Evolutionary conservation across 2,888 invertebrate species (phyloP).

Genomic region (Drosophila suboccidentalis): DNA sequence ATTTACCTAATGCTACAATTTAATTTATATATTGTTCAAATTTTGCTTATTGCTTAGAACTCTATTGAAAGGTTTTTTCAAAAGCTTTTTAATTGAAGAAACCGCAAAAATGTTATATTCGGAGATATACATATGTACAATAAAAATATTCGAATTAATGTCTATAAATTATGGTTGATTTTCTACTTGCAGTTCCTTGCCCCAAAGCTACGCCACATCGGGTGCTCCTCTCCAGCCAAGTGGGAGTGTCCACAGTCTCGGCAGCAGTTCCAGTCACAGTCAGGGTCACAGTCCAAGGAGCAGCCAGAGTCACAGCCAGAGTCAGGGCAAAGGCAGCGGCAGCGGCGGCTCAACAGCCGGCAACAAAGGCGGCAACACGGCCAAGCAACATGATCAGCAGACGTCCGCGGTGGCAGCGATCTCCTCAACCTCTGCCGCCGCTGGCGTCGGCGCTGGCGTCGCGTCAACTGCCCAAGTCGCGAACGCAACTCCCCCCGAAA

Average conservation of each 20-base stretch:
- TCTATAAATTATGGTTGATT: background rate
- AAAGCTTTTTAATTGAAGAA: too few relatives aligned
- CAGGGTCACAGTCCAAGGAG: slow-evolving; percentile 59
- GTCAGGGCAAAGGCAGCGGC: slow-evolving; percentile 7
- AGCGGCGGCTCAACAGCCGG: slow-evolving; percentile 35
- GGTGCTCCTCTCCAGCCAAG: slow-evolving; percentile 69
- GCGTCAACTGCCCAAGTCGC: slow-evolving; percentile 42
- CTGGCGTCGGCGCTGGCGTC: slow-evolving; percentile 19
- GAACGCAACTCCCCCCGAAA: slow-evolving; percentile 52
- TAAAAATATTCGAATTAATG: too few relatives aligned
- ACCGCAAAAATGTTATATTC: too few relatives aligned
- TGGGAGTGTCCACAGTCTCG: slow-evolving; percentile 78
- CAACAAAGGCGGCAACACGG: slow-evolving; percentile 68
- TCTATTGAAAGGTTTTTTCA: too few relatives aligned
- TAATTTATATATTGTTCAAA: too few relatives aligned
- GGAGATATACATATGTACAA: too few relatives aligned
- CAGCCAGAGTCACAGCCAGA: slow-evolving; percentile 53
- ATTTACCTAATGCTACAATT: too few relatives aligned
- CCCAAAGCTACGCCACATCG: slow-evolving; percentile 68
- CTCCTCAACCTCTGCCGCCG: slow-evolving; percentile 47
- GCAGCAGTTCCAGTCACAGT: slow-evolving; percentile 53
- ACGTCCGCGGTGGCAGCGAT: slow-evolving; percentile 54
- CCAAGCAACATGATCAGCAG: slow-evolving; percentile 72
- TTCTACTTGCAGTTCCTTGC: slow-evolving; percentile 51
- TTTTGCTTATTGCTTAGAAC: too few relatives aligned